These are phyloP conservation scores for Alosa alosa DNA, from an alignment of 2,113 vertebrate species.

Conservation along the genomic window DNA sequence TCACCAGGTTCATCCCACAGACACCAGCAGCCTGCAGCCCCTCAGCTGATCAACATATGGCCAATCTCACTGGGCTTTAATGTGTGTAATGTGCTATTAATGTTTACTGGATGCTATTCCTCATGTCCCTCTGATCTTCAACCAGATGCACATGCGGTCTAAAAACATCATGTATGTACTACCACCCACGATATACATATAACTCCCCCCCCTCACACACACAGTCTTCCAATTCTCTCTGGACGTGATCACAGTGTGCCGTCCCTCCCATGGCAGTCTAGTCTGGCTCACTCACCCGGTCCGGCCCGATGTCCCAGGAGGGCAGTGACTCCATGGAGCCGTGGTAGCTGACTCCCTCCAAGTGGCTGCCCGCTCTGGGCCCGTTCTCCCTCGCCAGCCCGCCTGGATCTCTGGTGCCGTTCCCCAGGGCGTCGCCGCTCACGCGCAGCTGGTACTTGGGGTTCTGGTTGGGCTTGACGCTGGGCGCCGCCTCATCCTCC, in stretches of 20 bases:
- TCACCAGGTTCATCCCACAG: background rate
- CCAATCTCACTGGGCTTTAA: background rate
- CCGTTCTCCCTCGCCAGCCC: slow-evolving; percentile 56
- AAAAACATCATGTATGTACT: background rate
- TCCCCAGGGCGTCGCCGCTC: slow-evolving; percentile 46
- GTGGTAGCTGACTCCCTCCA: slow-evolving; percentile 52
- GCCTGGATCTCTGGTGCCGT: slow-evolving; percentile 54
- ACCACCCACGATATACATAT: background rate
- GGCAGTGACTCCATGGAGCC: slow-evolving; percentile 72
- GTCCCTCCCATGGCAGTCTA: background rate
- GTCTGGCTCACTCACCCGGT: slow-evolving; percentile 56
- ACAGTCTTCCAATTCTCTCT: background rate
- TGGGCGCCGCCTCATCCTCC: slow-evolving; percentile 55
- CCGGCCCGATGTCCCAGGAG: slow-evolving; percentile 64
- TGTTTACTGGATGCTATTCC: background rate
- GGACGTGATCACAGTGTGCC: background rate
- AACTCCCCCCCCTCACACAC: background rate
- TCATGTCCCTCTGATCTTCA: background rate
- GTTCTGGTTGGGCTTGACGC: slow-evolving; percentile 49
- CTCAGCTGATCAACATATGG: background rate
- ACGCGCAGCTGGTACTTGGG: slow-evolving; percentile 73
- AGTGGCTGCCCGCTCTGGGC: slow-evolving; percentile 41
- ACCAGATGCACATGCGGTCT: background rate
- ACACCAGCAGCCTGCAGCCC: background rate
- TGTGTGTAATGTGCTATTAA: background rate